Evolutionary conservation across 2,797 vertebrate genomes (phyloP).

Genomic region (Podarcis siculus): DNA sequence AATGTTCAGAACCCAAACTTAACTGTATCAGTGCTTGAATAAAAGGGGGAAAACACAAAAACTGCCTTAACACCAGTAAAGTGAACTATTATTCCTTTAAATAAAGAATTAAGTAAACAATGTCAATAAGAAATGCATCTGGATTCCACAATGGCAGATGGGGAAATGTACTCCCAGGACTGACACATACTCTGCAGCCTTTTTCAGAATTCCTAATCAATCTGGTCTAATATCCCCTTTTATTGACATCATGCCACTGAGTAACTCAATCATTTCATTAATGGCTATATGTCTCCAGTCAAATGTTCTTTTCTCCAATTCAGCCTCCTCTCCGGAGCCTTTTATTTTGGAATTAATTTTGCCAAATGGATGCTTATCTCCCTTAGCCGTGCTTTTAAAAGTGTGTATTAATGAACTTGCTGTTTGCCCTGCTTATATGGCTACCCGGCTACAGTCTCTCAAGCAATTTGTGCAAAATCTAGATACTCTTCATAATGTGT

Average conservation of each 20-base stretch:
- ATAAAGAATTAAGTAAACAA: neutral
- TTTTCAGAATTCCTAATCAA: neutral
- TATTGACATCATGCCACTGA: neutral
- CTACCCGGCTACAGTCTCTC: neutral
- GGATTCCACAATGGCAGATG: fast-evolving
- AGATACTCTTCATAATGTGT: neutral
- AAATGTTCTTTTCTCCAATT: conserved; percentile 7
- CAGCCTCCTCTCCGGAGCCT: neutral
- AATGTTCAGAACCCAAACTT: neutral
- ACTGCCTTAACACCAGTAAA: neutral
- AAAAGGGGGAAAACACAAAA: neutral
- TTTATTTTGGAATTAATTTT: conserved; percentile 15
- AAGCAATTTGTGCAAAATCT: neutral
- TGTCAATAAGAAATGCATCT: neutral
- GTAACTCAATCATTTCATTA: conserved; percentile 13
- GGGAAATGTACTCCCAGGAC: neutral
- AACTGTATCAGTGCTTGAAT: neutral
- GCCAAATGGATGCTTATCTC: conserved; percentile 7
- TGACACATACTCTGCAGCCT: neutral
- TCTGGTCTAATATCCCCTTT: neutral
- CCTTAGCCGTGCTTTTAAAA: neutral
- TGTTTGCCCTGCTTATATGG: neutral
- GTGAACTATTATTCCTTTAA: neutral
- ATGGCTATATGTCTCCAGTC: neutral
- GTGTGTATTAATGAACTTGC: neutral